Conservation (phyloP, 1,140 invertebrate species). For the Cotesia chilonis region DNA sequence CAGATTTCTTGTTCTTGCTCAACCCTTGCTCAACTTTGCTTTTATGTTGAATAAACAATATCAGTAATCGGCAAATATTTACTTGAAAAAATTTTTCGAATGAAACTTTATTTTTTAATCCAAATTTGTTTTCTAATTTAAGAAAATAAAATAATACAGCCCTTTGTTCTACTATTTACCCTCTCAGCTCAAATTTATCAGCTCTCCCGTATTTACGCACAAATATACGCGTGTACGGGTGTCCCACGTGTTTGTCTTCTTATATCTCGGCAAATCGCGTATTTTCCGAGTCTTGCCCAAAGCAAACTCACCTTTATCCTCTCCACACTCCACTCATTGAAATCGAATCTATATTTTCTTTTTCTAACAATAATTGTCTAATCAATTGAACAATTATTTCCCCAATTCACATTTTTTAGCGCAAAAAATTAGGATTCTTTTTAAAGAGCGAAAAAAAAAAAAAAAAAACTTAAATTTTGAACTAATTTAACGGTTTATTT, state of each 20-base stretch:
- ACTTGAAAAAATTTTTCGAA: too few species aligned
- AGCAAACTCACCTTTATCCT: not conserved
- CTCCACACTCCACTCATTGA: not conserved
- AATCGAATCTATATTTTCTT: not conserved
- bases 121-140: too few species aligned
- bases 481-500: constrained; percentile 19
- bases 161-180: constrained; percentile 9
- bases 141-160: too few species aligned
- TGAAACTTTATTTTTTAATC: too few species aligned
- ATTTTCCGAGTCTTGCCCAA: constrained; percentile 7
- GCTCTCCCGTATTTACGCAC: constrained; percentile 15
- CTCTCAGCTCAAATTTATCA: not conserved
- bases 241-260: constrained; percentile 19
- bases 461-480: constrained; percentile 34
- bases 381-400: too few species aligned
- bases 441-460: constrained; percentile 37
- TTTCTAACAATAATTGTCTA: too few species aligned
- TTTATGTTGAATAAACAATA: too few species aligned
- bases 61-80: too few species aligned
- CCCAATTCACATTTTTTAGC: too few species aligned
- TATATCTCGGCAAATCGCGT: constrained; percentile 8
- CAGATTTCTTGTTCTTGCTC: not conserved
- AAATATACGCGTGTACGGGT: constrained; percentile 19
- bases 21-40: not conserved
- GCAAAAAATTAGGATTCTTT: constrained; percentile 36